Conservation (phyloP, 2,888 invertebrate genomes). For the Buathra laborator region DNA sequence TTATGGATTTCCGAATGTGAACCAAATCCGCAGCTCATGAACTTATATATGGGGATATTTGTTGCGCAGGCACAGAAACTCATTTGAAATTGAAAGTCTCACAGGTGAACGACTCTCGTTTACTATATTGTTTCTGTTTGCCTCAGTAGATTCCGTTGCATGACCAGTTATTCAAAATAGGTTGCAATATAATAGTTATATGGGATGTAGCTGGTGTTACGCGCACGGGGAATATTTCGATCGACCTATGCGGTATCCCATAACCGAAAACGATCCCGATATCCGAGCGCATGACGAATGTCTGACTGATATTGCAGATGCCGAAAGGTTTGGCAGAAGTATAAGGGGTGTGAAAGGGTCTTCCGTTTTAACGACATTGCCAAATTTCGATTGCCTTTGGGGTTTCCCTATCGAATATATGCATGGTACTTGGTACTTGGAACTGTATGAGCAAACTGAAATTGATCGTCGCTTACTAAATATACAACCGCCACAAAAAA, state of each 20-base stretch:
- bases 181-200: constrained; percentile 36
- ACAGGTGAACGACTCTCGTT: constrained; percentile 33
- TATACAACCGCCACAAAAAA: constrained; percentile 52
- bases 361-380: background rate
- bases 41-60: constrained; percentile 38
- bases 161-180: constrained; percentile 33
- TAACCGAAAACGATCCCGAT: constrained; percentile 19
- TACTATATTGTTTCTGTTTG: constrained; percentile 31
- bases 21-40: constrained; percentile 47
- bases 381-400: too few species aligned
- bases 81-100: constrained; percentile 16
- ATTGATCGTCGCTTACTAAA: constrained; percentile 40
- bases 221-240: constrained; percentile 20
- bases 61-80: constrained; percentile 12
- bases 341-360: constrained; percentile 17
- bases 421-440: constrained; percentile 3
- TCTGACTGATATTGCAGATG: constrained; percentile 10
- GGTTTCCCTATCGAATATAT: too few species aligned
- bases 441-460: constrained; percentile 11
- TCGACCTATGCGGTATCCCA: constrained; percentile 38
- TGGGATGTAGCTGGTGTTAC: constrained; percentile 49
- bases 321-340: constrained; percentile 9
- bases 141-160: constrained; percentile 38
- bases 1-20: constrained; percentile 36
- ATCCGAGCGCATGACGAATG: constrained; percentile 33